A percentile compares a stretch with the other conserved stretches of the same genome.
These are phyloP conservation scores for Dendrolimus pini DNA, from an alignment of 2,888 invertebrate genomes.

Conservation along the genomic window DNA sequence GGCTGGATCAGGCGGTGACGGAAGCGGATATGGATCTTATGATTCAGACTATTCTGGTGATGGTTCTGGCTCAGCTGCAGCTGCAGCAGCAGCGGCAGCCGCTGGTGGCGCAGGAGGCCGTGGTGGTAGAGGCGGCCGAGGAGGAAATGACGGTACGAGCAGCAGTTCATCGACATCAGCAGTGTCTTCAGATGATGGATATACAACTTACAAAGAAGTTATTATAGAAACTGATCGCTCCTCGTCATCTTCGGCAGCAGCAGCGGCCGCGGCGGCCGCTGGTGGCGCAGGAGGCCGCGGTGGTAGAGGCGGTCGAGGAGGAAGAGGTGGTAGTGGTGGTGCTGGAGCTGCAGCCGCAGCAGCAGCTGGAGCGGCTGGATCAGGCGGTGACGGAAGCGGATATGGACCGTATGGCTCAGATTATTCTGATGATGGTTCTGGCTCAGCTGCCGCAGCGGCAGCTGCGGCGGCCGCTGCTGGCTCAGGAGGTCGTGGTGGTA, in stretches of 20 bases:
- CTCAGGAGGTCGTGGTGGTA: neutral
- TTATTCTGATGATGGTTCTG: neutral
- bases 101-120: constrained; percentile 4
- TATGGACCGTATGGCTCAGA: neutral
- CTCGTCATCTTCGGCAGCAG: neutral
- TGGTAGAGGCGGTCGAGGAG: neutral
- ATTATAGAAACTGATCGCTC: no score
- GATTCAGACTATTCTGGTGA: neutral
- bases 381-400: neutral
- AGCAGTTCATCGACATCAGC: no score
- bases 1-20: constrained; percentile 4
- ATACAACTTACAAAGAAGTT: no score
- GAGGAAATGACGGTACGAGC: no score
- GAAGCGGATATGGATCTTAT: neutral
- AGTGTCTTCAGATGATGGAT: no score
- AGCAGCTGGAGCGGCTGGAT: neutral
- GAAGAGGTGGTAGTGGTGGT: neutral
- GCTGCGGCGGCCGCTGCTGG: neutral
- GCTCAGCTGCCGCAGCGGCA: neutral
- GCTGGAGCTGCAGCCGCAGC: neutral
- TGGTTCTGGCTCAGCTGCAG: constrained; percentile 4
- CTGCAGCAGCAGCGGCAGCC: constrained; percentile 10
- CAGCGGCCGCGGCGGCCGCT: neutral
- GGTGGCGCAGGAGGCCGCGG: neutral
- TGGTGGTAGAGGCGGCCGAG: neutral